A percentile compares a stretch with the other conserved stretches of the same genome.
Conservation (phyloP, 1,140 invertebrate genomes). For the Drosophila grimshawi region DNA sequence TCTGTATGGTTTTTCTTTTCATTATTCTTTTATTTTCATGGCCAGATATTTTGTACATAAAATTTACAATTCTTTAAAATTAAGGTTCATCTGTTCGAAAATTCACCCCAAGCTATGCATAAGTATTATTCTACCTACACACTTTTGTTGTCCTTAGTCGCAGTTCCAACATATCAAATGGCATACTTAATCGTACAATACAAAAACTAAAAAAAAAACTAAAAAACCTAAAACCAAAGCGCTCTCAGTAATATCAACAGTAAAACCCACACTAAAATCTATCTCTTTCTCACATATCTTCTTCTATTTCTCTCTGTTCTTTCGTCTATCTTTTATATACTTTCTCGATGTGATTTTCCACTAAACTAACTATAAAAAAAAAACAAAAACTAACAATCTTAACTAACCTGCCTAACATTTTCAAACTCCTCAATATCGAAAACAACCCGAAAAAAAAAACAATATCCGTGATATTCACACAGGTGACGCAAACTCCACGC, state of each 20-base stretch:
- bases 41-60: constrained; percentile 74
- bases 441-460: constrained; percentile 40
- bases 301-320: constrained; percentile 73
- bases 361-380: constrained; percentile 6
- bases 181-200: constrained; percentile 46
- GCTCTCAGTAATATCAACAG: constrained; percentile 46
- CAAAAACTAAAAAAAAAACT: neutral
- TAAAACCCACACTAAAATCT: constrained; percentile 59
- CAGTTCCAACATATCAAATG: constrained; percentile 33
- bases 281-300: constrained; percentile 68
- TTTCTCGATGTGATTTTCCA: constrained; percentile 54
- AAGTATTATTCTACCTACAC: constrained; percentile 30
- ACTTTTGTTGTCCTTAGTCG: constrained; percentile 27
- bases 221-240: constrained; percentile 27
- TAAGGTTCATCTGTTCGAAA: constrained; percentile 26
- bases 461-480: constrained; percentile 48
- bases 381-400: constrained; percentile 47
- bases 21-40: constrained; percentile 41
- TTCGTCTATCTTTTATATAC: constrained; percentile 64
- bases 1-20: constrained; percentile 32
- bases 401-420: constrained; percentile 39
- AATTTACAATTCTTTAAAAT: constrained; percentile 23
- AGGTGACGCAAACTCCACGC: constrained; percentile 77
- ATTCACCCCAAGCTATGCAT: constrained; percentile 31
- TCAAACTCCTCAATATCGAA: constrained; percentile 46